Base-by-base conservation (phyloP, 2,888 invertebrate species). In the Camponotus fellah region DNA sequence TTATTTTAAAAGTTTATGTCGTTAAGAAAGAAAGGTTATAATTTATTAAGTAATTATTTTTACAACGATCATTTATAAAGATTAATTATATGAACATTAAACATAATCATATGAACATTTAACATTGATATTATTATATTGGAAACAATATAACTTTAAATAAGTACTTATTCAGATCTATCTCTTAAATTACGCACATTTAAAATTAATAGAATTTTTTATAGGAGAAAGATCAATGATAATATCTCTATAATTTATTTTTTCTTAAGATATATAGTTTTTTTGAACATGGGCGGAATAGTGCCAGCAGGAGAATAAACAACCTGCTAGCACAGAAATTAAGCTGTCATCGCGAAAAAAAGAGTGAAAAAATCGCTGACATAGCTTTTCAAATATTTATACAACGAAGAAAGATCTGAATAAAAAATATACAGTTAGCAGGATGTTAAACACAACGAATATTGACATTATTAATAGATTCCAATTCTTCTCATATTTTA, bases 351-450 rank as follows among this genome's bases (percentile, higher is more conserved):
- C 3, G 46, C 1, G 10, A 64, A n/a, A 60, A 74, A 64, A 64
- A 14, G 34, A 12, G 21, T 10, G 49, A 32, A 68, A 26, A 56
- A 9, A 26, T 43, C 32, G 34, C 43, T 8, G 32, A 43, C 3
- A 9, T 21, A 5, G 4, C 9, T 46, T 75, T 64, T 75, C 9
- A 75, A 62, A 75, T 75, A 75, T 75, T 14, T 34, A 46, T 12
- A 4, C 14, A 40, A 40, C 21, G 26, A 58, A 8, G 34, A 64
- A 75, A n/a, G 9, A 46, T 2, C 14, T 62, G 34, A 62, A 74
- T 74, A 43, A 43, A 75, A 75, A n/a, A 75, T 14, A 46, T 21
- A 62, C 43, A 32, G 32, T 74, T 6, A 17, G n/a, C 12, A 6
- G n/a, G 2, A 3, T 32, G 46, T 21, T 14, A 62, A 74, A n/a